These are phyloP conservation scores for Micronycteris hirsuta DNA, from an alignment of 2,113 vertebrate genomes.

Conservation along the genomic window DNA sequence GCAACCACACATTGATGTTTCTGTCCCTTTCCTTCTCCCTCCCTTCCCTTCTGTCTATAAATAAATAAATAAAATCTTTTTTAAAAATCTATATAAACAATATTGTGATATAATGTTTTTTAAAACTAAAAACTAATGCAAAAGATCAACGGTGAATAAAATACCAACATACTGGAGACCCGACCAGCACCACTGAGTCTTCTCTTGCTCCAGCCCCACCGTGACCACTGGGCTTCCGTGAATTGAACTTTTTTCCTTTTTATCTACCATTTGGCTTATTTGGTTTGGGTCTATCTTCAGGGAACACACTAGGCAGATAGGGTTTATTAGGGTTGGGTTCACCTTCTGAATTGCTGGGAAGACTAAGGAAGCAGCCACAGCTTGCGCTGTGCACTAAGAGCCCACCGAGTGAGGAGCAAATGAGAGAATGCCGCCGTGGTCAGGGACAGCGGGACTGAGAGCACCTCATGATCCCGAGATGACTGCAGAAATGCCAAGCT, in stretches of 20 bases:
- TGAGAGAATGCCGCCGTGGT: neutral
- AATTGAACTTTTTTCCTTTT: too few relatives aligned
- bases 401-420: too few relatives aligned
- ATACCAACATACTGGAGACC: neutral
- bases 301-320: rapidly evolving
- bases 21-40: too few relatives aligned
- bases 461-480: neutral
- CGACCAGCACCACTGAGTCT: too few relatives aligned
- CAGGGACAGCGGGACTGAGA: too few relatives aligned
- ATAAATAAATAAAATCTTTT: too few relatives aligned
- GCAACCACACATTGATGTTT: too few relatives aligned
- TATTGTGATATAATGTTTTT: neutral
- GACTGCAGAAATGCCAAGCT: neutral
- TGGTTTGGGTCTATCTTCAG: neutral
- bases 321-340: too few relatives aligned
- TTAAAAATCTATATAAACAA: neutral
- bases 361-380: neutral
- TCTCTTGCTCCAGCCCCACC: neutral
- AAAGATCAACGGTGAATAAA: neutral
- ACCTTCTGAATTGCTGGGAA: neutral
- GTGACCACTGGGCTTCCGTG: neutral
- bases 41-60: too few relatives aligned
- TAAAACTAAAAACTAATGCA: neutral
- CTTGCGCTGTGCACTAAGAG: neutral
- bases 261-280: neutral